A percentile compares a stretch with the other conserved stretches of the same genome.
Evolutionary conservation across 1,140 invertebrate species (phyloP).

Genomic region (Cataglyphis hispanica): DNA sequence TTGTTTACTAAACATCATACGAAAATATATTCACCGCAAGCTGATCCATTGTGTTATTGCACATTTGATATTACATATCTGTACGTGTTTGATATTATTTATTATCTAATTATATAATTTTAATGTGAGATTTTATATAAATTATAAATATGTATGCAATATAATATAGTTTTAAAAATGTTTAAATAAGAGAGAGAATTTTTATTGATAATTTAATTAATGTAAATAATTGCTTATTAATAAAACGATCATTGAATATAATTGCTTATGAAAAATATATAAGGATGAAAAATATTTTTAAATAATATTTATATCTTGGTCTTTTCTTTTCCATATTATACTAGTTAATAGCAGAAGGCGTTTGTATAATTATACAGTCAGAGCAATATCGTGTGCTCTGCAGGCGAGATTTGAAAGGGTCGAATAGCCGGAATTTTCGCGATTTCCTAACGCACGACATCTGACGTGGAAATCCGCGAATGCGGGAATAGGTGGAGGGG

Average conservation of each 20-base stretch:
- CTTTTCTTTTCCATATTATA: slow-evolving; percentile 30
- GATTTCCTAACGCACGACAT: slow-evolving; percentile 74
- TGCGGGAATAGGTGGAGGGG: slow-evolving; percentile 72
- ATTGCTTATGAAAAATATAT: background rate
- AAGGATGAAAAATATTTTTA: background rate
- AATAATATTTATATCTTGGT: slow-evolving; percentile 27
- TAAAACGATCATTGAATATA: slow-evolving; percentile 14
- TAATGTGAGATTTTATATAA: background rate
- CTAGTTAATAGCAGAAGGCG: slow-evolving; percentile 29
- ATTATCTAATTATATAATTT: background rate
- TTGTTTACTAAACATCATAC: slow-evolving; percentile 53
- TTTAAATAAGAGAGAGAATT: background rate
- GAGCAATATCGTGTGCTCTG: slow-evolving; percentile 55
- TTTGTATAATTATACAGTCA: background rate
- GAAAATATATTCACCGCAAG: slow-evolving; percentile 60
- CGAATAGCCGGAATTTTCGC: slow-evolving; percentile 65
- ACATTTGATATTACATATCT: slow-evolving; percentile 34
- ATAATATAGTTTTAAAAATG: background rate
- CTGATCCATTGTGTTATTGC: slow-evolving; percentile 38
- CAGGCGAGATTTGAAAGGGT: slow-evolving; percentile 59
- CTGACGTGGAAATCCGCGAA: slow-evolving; percentile 82
- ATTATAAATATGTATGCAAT: background rate
- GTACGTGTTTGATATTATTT: slow-evolving; percentile 35
- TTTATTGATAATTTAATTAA: background rate
- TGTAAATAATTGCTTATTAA: background rate